Base-by-base conservation (phyloP, 2,888 invertebrate species). In the Oligia strigilis region DNA sequence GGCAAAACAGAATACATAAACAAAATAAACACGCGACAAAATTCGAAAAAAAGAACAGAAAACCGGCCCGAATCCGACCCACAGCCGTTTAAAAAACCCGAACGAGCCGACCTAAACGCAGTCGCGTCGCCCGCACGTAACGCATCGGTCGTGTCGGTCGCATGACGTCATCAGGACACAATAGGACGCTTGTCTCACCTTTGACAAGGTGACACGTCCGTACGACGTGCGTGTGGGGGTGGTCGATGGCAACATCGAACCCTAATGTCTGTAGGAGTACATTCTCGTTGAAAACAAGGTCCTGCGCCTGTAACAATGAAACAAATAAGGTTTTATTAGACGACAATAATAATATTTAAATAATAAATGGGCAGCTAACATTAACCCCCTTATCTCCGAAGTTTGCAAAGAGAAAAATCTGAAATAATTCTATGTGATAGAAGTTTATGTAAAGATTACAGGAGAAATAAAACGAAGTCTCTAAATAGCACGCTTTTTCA, bases 231-330 rank as follows among this genome's bases (percentile, higher is more conserved):
- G 99, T 99, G 95, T 99, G 99, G 4, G 99, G 99, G 97, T 99
- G 99, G 96, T 99, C 99, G 92, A 99, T 99, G 88, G 99, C 99
- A 83, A 99, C 99, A 97, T 99, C 99, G 97, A 99, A 99, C 86
- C 99, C 99, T 94, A 99, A 97, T 23, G 99, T 99, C 97, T 99
- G 99, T 85, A 99, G 98, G 82, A 99, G 97, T 83, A 99, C 98
- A 96, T 99, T 99, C 97, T 99, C 99, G 97, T 99, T 99, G 96
- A 98, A 98, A 77, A 99, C 99, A 91, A 99, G 97, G 96, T 99
- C 99, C 95, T 99, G 99, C 83, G 99, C 98, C 97, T 98, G 98
- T 40, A 88, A 88, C 81, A 87, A 86, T 77, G 29, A 36, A 78
- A 55, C 77, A 80, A 19, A 65, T 52, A 58, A 13, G 29, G 9